Conservation (phyloP, 2,797 vertebrate species). For the Bufotes viridis region DNA sequence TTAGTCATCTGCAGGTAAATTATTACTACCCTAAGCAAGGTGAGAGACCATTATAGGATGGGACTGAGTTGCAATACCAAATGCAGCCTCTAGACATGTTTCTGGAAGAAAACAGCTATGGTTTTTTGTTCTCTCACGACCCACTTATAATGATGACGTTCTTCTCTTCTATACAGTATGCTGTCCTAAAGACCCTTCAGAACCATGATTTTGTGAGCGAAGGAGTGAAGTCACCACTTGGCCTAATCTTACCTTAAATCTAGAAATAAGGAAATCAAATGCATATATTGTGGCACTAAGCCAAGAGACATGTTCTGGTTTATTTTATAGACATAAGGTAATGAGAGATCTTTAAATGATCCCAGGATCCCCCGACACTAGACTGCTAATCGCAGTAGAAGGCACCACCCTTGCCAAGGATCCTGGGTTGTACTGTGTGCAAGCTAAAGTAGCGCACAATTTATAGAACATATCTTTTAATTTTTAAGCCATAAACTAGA, state of each 20-base stretch:
- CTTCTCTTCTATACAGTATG: neutral
- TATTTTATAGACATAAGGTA: constrained; percentile 13
- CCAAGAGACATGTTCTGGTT: neutral
- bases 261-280: neutral
- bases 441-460: neutral
- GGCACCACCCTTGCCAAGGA: neutral
- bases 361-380: neutral
- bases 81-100: neutral
- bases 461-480: neutral
- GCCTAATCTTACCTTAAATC: constrained; percentile 5
- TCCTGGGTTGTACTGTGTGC: neutral
- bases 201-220: neutral
- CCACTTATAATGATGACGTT: neutral
- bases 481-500: neutral
- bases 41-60: neutral
- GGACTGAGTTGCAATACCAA: neutral
- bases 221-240: constrained; percentile 23
- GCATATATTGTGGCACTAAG: neutral
- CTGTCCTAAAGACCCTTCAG: neutral
- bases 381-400: neutral
- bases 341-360: neutral
- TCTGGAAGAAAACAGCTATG: neutral
- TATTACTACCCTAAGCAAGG: neutral
- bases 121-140: neutral
- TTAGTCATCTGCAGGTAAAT: no score